phyloP scores from a whole-genome alignment of 2,888 invertebrate genomes.

The Pammene fasciana region DNA sequence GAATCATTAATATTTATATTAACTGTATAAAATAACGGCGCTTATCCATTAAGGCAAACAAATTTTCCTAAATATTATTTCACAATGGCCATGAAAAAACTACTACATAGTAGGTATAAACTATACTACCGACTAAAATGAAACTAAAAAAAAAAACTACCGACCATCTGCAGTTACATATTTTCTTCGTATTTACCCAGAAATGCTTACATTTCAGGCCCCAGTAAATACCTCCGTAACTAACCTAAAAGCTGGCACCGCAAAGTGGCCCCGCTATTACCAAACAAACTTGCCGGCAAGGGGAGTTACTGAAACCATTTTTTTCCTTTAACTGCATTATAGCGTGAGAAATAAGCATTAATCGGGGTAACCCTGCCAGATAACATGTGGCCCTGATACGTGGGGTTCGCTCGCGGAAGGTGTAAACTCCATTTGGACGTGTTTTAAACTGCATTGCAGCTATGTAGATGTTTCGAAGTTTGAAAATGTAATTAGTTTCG shows the following conservation, averaged over 20 bases:
- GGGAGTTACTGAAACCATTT: slow-evolving; percentile 44
- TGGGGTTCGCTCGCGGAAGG: slow-evolving; percentile 3
- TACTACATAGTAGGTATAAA: too few species aligned
- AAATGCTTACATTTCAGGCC: not conserved
- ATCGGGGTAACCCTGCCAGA: slow-evolving; percentile 53
- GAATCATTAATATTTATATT: too few species aligned
- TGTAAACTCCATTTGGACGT: slow-evolving; percentile 39
- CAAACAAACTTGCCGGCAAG: slow-evolving; percentile 33
- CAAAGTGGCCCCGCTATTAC: slow-evolving; percentile 43
- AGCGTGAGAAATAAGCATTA: slow-evolving; percentile 70
- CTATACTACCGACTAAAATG: too few species aligned
- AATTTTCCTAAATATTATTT: too few species aligned
- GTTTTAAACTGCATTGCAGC: slow-evolving; percentile 66
- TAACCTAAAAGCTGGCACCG: slow-evolving; percentile 32
- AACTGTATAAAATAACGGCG: too few species aligned
- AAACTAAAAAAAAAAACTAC: too few species aligned
- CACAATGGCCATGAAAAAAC: too few species aligned
- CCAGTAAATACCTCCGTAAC: slow-evolving; percentile 17
- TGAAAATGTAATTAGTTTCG: slow-evolving; percentile 19
- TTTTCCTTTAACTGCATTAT: slow-evolving; percentile 66
- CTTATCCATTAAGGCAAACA: too few species aligned
- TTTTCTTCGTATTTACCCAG: not conserved
- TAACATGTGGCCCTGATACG: slow-evolving; percentile 29
- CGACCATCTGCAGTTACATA: too few species aligned
- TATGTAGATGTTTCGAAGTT: slow-evolving; percentile 41